These are phyloP conservation scores for Engraulis encrasicolus DNA, from an alignment of 2,113 vertebrate species.

Conservation along the genomic window DNA sequence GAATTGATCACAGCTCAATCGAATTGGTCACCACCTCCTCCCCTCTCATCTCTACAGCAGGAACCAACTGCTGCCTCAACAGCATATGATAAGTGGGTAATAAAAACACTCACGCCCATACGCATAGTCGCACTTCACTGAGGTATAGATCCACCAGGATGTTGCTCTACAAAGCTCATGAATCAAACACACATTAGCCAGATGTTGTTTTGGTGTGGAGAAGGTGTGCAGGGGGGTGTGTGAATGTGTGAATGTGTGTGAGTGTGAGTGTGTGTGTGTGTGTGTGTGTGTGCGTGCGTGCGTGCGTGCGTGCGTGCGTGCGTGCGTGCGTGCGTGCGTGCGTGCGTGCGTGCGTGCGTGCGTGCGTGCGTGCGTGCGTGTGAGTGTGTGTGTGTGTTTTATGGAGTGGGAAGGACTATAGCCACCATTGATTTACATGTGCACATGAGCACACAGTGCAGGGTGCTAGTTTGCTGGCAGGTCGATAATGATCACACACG, in stretches of 20 bases:
- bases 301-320: not conserved
- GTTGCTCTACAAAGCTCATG: not conserved
- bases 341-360: too few species aligned
- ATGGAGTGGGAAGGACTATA: not conserved
- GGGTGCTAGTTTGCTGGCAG: conserved; percentile 16
- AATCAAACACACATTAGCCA: not conserved
- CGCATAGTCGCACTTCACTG: not conserved
- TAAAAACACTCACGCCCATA: not conserved
- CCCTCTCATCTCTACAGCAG: not conserved
- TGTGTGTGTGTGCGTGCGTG: not conserved
- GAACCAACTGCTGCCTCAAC: not conserved
- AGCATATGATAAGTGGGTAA: not conserved
- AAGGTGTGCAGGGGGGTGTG: too few species aligned
- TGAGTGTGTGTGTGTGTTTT: not conserved
- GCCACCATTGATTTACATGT: not conserved
- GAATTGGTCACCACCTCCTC: not conserved
- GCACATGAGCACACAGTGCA: not conserved
- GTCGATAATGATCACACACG: conserved; percentile 40
- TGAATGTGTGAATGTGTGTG: too few species aligned
- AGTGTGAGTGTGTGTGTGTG: too few species aligned
- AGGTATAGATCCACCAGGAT: not conserved
- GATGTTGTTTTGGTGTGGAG: not conserved
- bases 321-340: too few species aligned
- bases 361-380: too few species aligned
- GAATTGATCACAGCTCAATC: not conserved